Evolutionary conservation across 2,888 invertebrate genomes (phyloP).

Genomic region (Neria commutata): DNA sequence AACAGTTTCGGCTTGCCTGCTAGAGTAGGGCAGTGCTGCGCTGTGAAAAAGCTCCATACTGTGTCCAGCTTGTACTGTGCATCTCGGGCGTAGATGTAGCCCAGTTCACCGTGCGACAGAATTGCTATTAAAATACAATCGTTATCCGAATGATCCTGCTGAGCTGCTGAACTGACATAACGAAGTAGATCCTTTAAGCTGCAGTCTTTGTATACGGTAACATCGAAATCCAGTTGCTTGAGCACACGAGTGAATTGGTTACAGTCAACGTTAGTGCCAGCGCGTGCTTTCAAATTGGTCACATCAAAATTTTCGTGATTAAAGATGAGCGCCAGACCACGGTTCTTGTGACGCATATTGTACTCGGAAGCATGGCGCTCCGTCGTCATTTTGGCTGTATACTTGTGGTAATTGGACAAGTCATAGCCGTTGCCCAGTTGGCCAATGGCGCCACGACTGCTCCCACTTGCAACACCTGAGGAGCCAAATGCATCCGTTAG

Average conservation of each 20-base stretch:
- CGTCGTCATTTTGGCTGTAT: conserved; percentile 67
- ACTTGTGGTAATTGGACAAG: conserved; percentile 48
- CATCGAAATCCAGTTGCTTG: conserved; percentile 74
- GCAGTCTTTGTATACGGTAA: conserved; percentile 74
- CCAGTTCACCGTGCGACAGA: conserved; percentile 88
- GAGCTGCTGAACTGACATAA: conserved; percentile 73
- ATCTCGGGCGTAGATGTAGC: conserved; percentile 85
- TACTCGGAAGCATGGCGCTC: conserved; percentile 77
- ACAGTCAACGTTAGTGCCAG: conserved; percentile 87
- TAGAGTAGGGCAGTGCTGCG: conserved; percentile 80
- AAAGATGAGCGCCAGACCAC: conserved; percentile 87
- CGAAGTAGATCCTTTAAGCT: conserved; percentile 71
- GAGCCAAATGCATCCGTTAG: conserved; percentile 52
- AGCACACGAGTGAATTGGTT: conserved; percentile 73
- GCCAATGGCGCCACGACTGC: conserved; percentile 46
- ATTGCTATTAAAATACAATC: conserved; percentile 87
- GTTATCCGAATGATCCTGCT: conserved; percentile 77
- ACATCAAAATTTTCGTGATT: conserved; percentile 86
- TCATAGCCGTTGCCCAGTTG: conserved; percentile 54
- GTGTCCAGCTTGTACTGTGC: conserved; percentile 81
- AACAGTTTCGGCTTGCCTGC: conserved; percentile 82
- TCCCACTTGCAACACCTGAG: conserved; percentile 27
- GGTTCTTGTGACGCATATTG: conserved; percentile 81
- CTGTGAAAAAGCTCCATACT: conserved; percentile 79
- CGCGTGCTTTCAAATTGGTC: conserved; percentile 72